These are phyloP conservation scores for Rhinella marina DNA, from an alignment of 2,797 vertebrate species.

Conservation along the genomic window DNA sequence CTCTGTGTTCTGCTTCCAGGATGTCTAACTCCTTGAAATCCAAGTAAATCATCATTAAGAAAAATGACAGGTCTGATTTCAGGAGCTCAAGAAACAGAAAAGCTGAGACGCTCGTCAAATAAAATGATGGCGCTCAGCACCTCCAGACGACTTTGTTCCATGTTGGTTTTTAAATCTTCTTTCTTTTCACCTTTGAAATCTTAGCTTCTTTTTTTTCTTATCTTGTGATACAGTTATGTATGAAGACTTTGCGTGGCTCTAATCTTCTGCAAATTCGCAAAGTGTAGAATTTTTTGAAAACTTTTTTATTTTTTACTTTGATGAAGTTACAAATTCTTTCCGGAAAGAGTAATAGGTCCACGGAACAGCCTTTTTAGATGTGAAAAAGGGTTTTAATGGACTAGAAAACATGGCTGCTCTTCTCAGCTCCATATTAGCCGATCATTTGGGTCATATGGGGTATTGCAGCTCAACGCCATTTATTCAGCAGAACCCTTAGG, in stretches of 20 bases:
- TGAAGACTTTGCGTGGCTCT: neutral
- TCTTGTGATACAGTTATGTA: neutral
- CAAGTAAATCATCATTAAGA: conserved; percentile 47
- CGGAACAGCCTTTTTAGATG: neutral
- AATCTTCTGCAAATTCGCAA: neutral
- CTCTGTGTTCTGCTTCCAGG: neutral
- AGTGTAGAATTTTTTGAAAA: neutral
- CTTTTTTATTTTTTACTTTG: neutral
- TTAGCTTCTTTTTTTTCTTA: neutral
- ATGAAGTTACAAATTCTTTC: neutral
- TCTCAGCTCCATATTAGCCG: too few relatives aligned
- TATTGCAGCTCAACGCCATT: too few relatives aligned
- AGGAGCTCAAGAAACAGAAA: neutral
- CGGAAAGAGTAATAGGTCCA: neutral
- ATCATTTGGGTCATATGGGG: too few relatives aligned
- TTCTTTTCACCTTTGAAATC: neutral
- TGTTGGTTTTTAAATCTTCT: conserved; percentile 18
- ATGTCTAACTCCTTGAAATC: conserved; percentile 29
- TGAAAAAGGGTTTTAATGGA: neutral
- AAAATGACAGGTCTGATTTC: conserved; percentile 28
- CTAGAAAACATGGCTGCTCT: too few relatives aligned
- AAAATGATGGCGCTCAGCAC: neutral
- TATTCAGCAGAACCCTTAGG: too few relatives aligned
- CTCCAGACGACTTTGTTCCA: conserved; percentile 13
- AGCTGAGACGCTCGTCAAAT: neutral